Evolutionary conservation across 30 jellyfish, hydroid and myxozoan species (phyloP).

Genomic region (Mastigias papua): DNA sequence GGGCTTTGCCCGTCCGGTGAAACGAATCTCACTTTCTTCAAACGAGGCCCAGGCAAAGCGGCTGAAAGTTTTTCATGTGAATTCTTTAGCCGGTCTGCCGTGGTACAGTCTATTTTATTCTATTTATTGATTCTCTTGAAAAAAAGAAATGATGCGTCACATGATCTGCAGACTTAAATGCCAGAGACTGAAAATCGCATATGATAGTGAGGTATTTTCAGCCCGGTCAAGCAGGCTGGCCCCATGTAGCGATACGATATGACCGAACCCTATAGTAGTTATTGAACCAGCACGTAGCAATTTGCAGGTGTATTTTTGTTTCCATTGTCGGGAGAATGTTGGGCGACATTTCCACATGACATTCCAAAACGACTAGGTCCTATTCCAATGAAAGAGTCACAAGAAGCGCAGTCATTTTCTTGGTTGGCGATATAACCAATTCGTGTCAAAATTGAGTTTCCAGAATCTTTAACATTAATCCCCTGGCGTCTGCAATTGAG

Average conservation of each 20-base stretch:
- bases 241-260: neutral
- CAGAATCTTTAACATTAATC: neutral
- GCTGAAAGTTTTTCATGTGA: too few relatives aligned
- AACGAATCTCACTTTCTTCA: too few relatives aligned
- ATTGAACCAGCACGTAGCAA: constrained; percentile 14
- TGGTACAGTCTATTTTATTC: too few relatives aligned
- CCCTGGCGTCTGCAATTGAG: constrained; percentile 28
- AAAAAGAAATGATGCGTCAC: too few relatives aligned
- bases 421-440: constrained; percentile 15
- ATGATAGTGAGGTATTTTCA: too few relatives aligned
- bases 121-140: too few relatives aligned
- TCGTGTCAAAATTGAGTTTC: neutral
- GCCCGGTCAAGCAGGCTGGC: too few relatives aligned
- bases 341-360: constrained; percentile 36
- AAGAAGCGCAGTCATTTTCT: constrained; percentile 6
- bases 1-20: too few relatives aligned
- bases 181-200: too few relatives aligned
- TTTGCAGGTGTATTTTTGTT: constrained; percentile 4
- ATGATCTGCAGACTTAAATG: too few relatives aligned
- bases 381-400: constrained; percentile 19
- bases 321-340: constrained; percentile 12
- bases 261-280: neutral
- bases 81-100: too few relatives aligned
- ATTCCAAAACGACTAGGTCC: neutral
- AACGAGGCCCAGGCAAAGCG: too few relatives aligned